Conservation (phyloP, 2,113 vertebrate genomes). For the Rattus norvegicus region GRCr8 NC_086020.1:150495501-150496000, state of each 20-base stretch:
- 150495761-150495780: background rate
- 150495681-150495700: background rate
- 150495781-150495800: background rate
- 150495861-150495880: background rate
- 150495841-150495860: background rate
- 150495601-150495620: background rate
- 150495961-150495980: background rate
- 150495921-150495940: background rate
- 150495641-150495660: background rate
- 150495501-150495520: background rate
- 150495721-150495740: conserved; percentile 28
- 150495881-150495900: background rate
- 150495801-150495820: background rate
- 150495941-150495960: background rate
- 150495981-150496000: background rate
- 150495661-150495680: conserved; percentile 18
- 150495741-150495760: background rate
- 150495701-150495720: conserved; percentile 23
- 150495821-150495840: background rate
- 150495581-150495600: background rate
- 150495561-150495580: background rate
- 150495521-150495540: background rate
- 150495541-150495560: background rate
- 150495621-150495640: background rate
- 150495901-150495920: background rate